Evolutionary conservation across 1,140 invertebrate species (phyloP).

Genomic region (Papilio glaucus): DNA sequence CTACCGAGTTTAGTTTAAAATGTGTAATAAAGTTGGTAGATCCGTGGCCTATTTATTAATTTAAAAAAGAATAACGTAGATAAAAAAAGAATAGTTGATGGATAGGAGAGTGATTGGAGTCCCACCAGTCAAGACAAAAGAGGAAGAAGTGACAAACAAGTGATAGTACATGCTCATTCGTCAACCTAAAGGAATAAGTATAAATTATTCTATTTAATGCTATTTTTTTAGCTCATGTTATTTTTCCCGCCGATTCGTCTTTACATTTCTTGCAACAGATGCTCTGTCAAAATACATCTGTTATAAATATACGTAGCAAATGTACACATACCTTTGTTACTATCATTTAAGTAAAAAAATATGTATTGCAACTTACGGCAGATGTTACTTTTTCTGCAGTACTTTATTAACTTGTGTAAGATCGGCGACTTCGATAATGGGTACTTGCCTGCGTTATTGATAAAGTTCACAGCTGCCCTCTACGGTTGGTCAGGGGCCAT

Average conservation of each 20-base stretch:
- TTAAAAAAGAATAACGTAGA: too few relatives aligned
- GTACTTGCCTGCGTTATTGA: slow-evolving; percentile 25
- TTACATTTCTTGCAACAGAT: background rate
- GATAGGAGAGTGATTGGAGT: too few relatives aligned
- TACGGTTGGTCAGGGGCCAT: slow-evolving; percentile 28
- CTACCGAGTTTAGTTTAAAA: too few relatives aligned
- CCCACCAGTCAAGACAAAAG: too few relatives aligned
- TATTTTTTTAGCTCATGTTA: background rate
- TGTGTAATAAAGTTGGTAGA: too few relatives aligned
- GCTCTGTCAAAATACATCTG: too few relatives aligned
- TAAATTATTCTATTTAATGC: background rate
- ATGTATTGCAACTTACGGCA: slow-evolving; percentile 16
- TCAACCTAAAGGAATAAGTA: too few relatives aligned
- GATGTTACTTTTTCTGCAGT: slow-evolving; percentile 29
- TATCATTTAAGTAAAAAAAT: slow-evolving; percentile 1
- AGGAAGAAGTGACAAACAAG: too few relatives aligned
- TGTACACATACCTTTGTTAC: background rate
- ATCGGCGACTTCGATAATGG: slow-evolving; percentile 22
- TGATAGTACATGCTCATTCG: too few relatives aligned
- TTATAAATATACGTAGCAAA: background rate
- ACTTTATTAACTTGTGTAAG: slow-evolving; percentile 22
- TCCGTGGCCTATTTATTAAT: too few relatives aligned
- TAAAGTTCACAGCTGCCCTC: slow-evolving; percentile 28
- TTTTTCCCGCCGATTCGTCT: background rate
- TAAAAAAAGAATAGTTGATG: too few relatives aligned